phyloP scores from a whole-genome alignment of 2,113 vertebrate genomes.

The Sterrhoptilus dennistouni region DNA sequence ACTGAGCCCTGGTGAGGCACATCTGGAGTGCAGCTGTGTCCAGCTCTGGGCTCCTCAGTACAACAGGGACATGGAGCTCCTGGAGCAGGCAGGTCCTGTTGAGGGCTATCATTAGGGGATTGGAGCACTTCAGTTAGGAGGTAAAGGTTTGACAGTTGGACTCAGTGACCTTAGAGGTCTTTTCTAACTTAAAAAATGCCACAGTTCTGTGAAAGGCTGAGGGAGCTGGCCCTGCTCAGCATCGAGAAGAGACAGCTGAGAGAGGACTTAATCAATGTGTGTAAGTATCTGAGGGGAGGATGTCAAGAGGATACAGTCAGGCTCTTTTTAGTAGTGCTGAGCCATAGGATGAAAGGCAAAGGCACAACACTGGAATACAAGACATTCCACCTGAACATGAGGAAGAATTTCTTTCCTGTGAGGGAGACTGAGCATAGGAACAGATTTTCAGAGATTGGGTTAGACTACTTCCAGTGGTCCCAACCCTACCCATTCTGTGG shows the following conservation, averaged over 20 bases:
- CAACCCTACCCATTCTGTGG: neutral
- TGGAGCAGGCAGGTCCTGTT: rapidly evolving
- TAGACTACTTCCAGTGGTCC: neutral
- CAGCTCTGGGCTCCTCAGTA: neutral
- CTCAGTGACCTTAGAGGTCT: neutral
- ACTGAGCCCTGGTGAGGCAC: neutral
- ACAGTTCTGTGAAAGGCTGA: neutral
- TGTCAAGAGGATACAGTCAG: neutral
- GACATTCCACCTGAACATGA: neutral
- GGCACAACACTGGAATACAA: neutral
- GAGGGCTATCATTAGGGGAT: neutral
- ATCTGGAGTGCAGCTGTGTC: neutral
- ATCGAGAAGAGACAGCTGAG: rapidly evolving
- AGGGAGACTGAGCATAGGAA: neutral
- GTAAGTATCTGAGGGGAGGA: neutral
- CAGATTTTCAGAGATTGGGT: neutral
- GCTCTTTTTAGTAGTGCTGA: neutral
- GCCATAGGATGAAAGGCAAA: neutral
- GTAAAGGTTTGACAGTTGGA: neutral
- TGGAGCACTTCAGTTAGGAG: neutral
- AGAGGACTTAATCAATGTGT: neutral
- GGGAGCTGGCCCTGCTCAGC: neutral
- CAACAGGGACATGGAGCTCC: neutral
- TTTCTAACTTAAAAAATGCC: neutral
- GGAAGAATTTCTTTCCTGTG: neutral